Base-by-base conservation (phyloP, 2,797 vertebrate species). In the Sus cebifrons region DNA sequence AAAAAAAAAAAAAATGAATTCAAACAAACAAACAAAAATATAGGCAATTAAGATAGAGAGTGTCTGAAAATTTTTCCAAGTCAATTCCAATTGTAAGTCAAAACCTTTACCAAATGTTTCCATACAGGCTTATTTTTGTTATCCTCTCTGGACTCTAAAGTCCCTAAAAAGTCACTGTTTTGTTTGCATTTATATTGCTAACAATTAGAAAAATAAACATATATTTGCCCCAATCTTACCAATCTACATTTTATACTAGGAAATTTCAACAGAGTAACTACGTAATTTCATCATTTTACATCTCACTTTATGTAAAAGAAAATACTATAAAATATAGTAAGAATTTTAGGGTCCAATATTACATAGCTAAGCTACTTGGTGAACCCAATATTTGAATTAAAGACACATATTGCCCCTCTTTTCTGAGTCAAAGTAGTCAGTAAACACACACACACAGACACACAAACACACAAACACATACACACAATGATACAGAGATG, bases 91-190 rank as follows among this genome's bases (percentile, higher is more conserved):
- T 29, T 83, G 5, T 44, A 67, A 77, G 27, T 52, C 49, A 86
- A 94, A 96, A 54, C 9, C 14, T 86, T 82, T 82, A 58, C 5
- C 84, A 83, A 75, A 36, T 87, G 77, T 82, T 75, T 49, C 54
- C 60, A 74, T 86, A 75, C 14, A 17, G 29, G 16, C 5, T 86
- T 90, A 79, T 74, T 79, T 40, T 91, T 86, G n/a, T 25, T 29
- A 70, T 49, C 8, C 4, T 74, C 65, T 91, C n/a, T 71, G 20
- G 44, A 58, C 36, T 56, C 20, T 44, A 87, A 83, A 54, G 11
- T 70, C 11, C 17, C 17, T 83, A 54, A 87, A 91, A 70, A 70
- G 32, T 52, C 13, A 77, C 36, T 44, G 6, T 52, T 93, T 86
- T 62, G 6, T 60, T 74, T 91, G 20, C 9, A 74, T 54, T 44